phyloP scores from a whole-genome alignment of 23 tunicate species.

The Trididemnum miniatum region DNA sequence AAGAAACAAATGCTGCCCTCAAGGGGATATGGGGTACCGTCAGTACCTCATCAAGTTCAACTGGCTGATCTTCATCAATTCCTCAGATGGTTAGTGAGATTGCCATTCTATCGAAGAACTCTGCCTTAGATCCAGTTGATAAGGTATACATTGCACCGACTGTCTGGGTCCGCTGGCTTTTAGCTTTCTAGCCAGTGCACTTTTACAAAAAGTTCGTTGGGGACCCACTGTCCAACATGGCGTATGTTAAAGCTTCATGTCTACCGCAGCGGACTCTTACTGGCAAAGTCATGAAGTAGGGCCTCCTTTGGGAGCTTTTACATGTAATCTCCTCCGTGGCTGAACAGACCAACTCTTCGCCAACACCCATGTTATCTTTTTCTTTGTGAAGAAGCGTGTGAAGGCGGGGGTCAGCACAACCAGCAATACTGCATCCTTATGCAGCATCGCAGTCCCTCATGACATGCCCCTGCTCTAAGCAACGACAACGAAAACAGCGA shows the following conservation, averaged over 20 bases:
- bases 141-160: too few species aligned
- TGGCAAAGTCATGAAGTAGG: neutral
- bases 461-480: too few species aligned
- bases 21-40: neutral
- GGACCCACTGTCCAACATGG: neutral
- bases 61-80: neutral
- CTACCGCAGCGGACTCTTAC: neutral
- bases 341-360: neutral
- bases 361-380: neutral
- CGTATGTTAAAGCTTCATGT: neutral
- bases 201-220: neutral
- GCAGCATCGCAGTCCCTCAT: too few species aligned
- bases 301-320: neutral
- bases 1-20: too few species aligned
- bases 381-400: too few species aligned
- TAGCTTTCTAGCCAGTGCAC: neutral
- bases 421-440: neutral
- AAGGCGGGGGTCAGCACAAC: neutral
- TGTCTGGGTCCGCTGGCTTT: neutral
- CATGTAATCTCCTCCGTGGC: neutral
- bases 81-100: too few species aligned
- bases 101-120: too few species aligned
- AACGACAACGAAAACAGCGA: neutral
- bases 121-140: too few species aligned
- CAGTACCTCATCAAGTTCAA: neutral